phyloP scores from a whole-genome alignment of 2,797 vertebrate species.

The Pelochelys cantorii region DNA sequence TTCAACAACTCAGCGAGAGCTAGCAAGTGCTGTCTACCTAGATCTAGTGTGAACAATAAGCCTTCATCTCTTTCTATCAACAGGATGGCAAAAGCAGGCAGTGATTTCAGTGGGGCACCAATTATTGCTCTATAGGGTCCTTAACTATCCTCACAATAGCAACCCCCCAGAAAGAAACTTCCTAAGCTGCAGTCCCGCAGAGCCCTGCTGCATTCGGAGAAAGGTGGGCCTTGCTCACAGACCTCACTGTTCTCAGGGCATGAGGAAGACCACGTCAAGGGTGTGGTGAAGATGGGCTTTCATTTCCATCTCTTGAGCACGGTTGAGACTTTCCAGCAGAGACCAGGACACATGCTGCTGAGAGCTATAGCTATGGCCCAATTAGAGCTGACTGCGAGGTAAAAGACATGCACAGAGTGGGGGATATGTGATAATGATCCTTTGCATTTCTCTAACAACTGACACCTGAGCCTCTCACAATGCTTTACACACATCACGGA shows the following conservation, averaged over 20 bases:
- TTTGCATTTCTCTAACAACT: not conserved
- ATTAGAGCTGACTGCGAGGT: not conserved
- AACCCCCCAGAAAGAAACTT: too few relatives aligned
- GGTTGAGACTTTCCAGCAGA: not conserved
- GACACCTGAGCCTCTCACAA: accelerated
- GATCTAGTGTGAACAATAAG: accelerated
- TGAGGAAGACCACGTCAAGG: not conserved
- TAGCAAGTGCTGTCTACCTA: not conserved
- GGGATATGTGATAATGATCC: accelerated
- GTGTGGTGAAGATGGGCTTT: not conserved
- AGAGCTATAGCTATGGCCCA: not conserved
- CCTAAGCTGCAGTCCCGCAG: not conserved
- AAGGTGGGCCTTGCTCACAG: too few relatives aligned
- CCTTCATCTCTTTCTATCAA: not conserved
- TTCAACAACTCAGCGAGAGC: accelerated
- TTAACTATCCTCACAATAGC: not conserved
- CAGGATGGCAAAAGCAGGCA: not conserved
- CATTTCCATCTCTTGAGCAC: not conserved
- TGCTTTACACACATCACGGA: accelerated
- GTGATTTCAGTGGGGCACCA: not conserved
- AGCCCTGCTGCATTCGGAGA: not conserved
- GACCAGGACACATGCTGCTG: not conserved
- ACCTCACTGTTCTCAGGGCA: not conserved
- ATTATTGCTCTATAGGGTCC: not conserved
- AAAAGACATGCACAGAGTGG: not conserved